These are phyloP conservation scores for Pygmarrhopalites habei DNA, from an alignment of 1,140 invertebrate species.

Conservation along the genomic window DNA sequence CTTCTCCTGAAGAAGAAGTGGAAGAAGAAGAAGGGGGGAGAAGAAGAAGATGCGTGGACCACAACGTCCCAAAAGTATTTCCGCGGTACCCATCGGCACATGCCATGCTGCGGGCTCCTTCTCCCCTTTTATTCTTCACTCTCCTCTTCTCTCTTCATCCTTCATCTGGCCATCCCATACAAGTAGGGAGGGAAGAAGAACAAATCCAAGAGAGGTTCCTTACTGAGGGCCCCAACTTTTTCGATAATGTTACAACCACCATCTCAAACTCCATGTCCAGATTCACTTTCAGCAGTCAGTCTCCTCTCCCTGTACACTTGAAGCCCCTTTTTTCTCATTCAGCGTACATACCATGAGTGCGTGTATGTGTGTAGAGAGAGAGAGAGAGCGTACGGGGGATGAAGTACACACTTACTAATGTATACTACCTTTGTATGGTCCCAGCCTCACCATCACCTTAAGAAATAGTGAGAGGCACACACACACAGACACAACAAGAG, in stretches of 20 bases:
- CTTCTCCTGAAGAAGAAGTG: background rate
- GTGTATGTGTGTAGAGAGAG: too few relatives aligned
- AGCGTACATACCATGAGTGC: too few relatives aligned
- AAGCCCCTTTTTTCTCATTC: too few relatives aligned
- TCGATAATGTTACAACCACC: background rate
- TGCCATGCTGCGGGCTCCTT: conserved; percentile 25
- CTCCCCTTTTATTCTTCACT: background rate
- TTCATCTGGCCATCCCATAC: too few relatives aligned
- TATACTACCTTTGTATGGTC: too few relatives aligned
- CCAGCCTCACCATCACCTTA: too few relatives aligned
- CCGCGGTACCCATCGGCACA: conserved; percentile 33
- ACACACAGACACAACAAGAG: too few relatives aligned
- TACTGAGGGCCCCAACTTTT: background rate
- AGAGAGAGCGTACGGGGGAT: too few relatives aligned
- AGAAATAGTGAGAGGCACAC: too few relatives aligned
- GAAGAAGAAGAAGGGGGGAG: background rate
- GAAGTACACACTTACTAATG: too few relatives aligned
- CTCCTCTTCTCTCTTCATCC: background rate
- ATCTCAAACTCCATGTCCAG: background rate
- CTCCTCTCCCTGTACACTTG: too few relatives aligned
- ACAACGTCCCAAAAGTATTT: conserved; percentile 21
- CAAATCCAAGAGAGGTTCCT: conserved; percentile 8
- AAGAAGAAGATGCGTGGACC: too few relatives aligned
- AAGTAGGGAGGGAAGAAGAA: background rate
- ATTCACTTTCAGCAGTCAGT: conserved; percentile 2